A percentile compares a stretch with the other conserved stretches of the same genome.
These are phyloP conservation scores for Istiophorus platypterus DNA, from an alignment of 2,113 vertebrate species.

Conservation along the genomic window DNA sequence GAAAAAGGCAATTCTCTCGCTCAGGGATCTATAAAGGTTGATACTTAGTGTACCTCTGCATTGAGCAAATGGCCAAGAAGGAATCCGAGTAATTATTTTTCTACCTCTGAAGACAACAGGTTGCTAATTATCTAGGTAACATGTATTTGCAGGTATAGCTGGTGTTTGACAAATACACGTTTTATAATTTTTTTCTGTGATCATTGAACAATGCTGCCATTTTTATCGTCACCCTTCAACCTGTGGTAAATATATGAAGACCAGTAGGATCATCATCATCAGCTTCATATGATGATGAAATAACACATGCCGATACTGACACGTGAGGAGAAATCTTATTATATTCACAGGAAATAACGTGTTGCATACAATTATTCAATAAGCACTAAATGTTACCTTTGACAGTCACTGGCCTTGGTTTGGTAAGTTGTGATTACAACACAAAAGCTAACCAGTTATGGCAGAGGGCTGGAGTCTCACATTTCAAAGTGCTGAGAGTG, in stretches of 20 bases:
- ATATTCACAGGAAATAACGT: constrained; percentile 49
- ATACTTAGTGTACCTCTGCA: neutral
- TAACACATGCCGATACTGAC: constrained; percentile 52
- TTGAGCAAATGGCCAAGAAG: constrained; percentile 7
- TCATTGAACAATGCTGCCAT: constrained; percentile 18
- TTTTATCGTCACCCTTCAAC: neutral
- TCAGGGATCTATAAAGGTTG: neutral
- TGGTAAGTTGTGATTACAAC: constrained; percentile 67
- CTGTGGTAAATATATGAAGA: constrained; percentile 40
- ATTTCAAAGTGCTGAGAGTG: constrained; percentile 75
- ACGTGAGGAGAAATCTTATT: constrained; percentile 32
- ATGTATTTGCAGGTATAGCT: constrained; percentile 18
- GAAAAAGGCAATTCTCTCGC: neutral
- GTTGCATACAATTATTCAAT: constrained; percentile 64
- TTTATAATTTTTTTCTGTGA: constrained; percentile 30
- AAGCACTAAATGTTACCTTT: constrained; percentile 46
- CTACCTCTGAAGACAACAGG: neutral
- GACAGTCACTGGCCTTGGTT: constrained; percentile 37
- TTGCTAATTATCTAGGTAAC: neutral
- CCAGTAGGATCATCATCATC: neutral
- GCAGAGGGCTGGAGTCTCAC: constrained; percentile 37
- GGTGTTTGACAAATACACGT: constrained; percentile 27
- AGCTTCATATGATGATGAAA: constrained; percentile 18
- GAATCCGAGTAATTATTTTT: constrained; percentile 2
- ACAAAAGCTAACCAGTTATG: constrained; percentile 62